Evolutionary conservation across 2,113 vertebrate genomes (phyloP), one percentile per base, ranked within the genome.

Genomic region (Megaceryle maxima): DNA sequence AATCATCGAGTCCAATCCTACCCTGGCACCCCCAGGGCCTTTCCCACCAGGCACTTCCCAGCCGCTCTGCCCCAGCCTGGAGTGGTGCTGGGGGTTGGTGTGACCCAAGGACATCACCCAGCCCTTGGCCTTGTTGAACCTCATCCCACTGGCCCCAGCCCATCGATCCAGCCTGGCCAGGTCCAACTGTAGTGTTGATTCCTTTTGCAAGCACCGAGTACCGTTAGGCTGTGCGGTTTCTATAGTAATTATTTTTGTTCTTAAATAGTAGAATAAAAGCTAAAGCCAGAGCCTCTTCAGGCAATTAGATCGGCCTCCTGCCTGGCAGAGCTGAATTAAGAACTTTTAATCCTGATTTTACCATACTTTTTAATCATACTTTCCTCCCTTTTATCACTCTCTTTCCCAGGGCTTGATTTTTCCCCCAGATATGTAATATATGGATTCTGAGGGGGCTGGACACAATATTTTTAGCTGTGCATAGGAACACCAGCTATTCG

Each of bases 181-280:
- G 14, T 8, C 56, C 43, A 18, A 13, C 78, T 80, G 89, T 28
- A 46, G 83, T 74, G 63, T 50, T 68, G 76, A 37, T 83, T 91
- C 75, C 70, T 89, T 60, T 26, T 72, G 13, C 87, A 68, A 51
- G 63, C 77, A 88, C 25, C 75, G 69, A 94, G 66, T 78, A 87
- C 43, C 50, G 37, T 53, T 10, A 78, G 64, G 84, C 69, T 78
- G 56, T 6, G 67, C 90, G 85, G 74, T 94, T 96, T 89, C 83
- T 95, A 13, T 6, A 91, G 82, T 77, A 95, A 97, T 97, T 97
- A 92, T 94, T 72, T 88, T 48, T 95, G 62, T 86, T 97, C 94
- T 94, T 87, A 95, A 97, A 97, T n/a, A 94, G 93, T 80, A 93
- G 94, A 83, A 96, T 88, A 96, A 97, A 97, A 97, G 70, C 79